A percentile compares a stretch with the other conserved stretches of the same genome.
phyloP scores from a whole-genome alignment of 2,113 vertebrate genomes.

The Psophia crepitans region DNA sequence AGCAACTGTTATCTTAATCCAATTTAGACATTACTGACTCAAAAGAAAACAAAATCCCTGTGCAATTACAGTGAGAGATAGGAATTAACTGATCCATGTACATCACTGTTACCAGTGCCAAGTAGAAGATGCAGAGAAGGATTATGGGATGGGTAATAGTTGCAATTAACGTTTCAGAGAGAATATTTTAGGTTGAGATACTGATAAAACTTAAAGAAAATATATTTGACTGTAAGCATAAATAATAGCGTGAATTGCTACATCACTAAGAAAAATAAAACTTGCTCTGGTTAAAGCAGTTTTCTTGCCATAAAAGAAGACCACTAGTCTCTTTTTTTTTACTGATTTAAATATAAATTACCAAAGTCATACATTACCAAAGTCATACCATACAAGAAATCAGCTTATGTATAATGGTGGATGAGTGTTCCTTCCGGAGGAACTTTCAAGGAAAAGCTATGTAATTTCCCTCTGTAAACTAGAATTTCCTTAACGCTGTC shows the following conservation, averaged over 20 bases:
- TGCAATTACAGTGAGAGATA: background rate
- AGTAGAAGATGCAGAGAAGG: background rate
- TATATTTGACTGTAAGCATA: background rate
- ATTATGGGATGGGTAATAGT: background rate
- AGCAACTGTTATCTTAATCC: background rate
- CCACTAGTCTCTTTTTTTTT: background rate
- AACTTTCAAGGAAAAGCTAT: background rate
- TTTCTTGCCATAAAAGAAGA: background rate
- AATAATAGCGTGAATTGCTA: background rate
- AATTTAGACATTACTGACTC: background rate
- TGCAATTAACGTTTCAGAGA: background rate
- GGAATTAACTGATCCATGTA: background rate
- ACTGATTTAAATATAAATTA: background rate
- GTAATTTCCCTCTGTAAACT: background rate
- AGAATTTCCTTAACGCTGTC: background rate
- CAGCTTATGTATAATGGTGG: background rate
- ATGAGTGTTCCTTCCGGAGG: background rate
- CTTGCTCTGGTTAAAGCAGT: background rate
- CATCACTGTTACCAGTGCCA: background rate
- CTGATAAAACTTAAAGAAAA: background rate
- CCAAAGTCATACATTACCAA: background rate
- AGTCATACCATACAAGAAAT: background rate
- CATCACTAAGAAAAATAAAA: background rate
- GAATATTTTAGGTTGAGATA: background rate
- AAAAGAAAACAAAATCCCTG: background rate